Base-by-base conservation (phyloP, 2,113 vertebrate species). In the Phaethornis superciliosus region DNA sequence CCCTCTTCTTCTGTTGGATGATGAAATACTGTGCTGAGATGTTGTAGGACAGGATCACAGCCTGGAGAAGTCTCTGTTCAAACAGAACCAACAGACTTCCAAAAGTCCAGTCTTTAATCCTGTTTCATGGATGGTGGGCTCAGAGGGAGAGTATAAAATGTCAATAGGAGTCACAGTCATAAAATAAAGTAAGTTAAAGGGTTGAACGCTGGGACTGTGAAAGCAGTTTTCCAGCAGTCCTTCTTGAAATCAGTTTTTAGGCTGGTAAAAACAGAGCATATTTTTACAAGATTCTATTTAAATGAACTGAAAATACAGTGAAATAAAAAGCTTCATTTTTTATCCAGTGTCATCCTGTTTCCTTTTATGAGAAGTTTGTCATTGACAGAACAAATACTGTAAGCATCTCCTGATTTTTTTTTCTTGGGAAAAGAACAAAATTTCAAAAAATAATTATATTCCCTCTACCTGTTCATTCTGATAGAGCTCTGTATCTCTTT, bases 241-340 rank as follows among this genome's bases (percentile, higher is more conserved):
- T 90, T 26, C 27, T 17, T 58, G 89, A 88, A 89, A 96, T 90
- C 79, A 72, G 69, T 9, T 21, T 92, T 95, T 91, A 95, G 90
- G 81, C 85, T 81, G 67, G 56, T 70, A 54, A 89, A 82, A 91
- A 47, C 33, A 85, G 55, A 82, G 35, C 2, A 3, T 51, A 52
- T 35, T 67, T 86, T 85, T 78, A 62, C 62, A 62, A 90, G 65
- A 28, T 44, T 28, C 27, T 37, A 7, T 63, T 51, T 59, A 77
- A 82, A 40, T 16, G 69, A 63, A n/a, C 63, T 55, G 74, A 67
- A 87, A 90, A 58, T 63, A 16, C 40, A 37, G 75, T 32, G 46
- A 65, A 85, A 88, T 67, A 56, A 79, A 91, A 93, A 80, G 70
- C 78, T 79, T 65, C 58, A 5, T n/a, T 17, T 63, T 92, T 86